Evolutionary conservation across 2,797 vertebrate genomes (phyloP), one percentile per base, ranked within the genome.

Genomic region (Poecilia velifera): DNA sequence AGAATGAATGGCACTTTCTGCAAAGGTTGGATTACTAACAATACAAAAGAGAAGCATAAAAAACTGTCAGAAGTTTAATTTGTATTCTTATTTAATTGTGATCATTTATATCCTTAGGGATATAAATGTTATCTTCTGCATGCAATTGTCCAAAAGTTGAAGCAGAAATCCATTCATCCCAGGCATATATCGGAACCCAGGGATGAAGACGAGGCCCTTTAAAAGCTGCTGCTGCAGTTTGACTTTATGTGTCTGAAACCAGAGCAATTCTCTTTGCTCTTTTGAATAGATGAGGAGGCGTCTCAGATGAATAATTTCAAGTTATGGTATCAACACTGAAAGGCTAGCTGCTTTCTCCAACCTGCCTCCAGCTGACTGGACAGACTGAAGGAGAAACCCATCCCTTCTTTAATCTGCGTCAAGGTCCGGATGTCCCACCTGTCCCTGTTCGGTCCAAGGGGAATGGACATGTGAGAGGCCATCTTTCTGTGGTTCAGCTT

Each of bases 371-470:
- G 16, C 31, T 36, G 59, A 36, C 31, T 6, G 16, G 34, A 53
- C 1, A n/a, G 13, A 7, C 9, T 36, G 2, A 39, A 25, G 6
- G n/a, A 25, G 43, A 62, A 45, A 31, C 9, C 78, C 28, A 9
- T 13, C 77, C 83, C 74, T 80, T 72, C 68, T 1, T 34, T 18
- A 36, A 74, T 36, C n/a, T 39, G 45, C 55, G 62, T 82, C 86
- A 81, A 78, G 83, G 87, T 73, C 85, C 78, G 4, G 64, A 74
- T 2, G 68, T 13, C 43, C 91, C 84, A 1, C 59, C 72, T 2
- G 72, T 13, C 43, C 91, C 84, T 31, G 74, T 45, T 55, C 84
- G 74, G 10, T 76, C 88, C 51, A 46, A 41, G 20, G 8, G 64
- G 36, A 39, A 10, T 13, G 9, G 18, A 51, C 43, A 47, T 47